These are phyloP conservation scores for Drosophila anomalata DNA, from an alignment of 2,888 invertebrate species.

Conservation along the genomic window DNA sequence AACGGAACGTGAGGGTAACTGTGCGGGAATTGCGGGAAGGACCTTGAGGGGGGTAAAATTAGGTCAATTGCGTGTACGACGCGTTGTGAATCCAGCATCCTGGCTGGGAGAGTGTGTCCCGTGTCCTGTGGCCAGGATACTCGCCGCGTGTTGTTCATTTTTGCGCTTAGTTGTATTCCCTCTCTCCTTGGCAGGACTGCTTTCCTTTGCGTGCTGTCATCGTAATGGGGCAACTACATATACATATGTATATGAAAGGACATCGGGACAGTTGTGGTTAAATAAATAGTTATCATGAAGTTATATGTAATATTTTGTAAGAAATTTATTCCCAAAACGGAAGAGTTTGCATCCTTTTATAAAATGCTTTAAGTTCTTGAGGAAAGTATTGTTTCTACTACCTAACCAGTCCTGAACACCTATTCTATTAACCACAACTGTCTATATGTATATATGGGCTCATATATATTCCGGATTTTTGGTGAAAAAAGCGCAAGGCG, in stretches of 20 bases:
- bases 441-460: constrained; percentile 2
- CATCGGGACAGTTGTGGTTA: constrained; percentile 2
- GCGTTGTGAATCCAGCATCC: constrained; percentile 50
- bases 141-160: constrained; percentile 43
- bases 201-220: constrained; percentile 28
- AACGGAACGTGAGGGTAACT: constrained; percentile 12
- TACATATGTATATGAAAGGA: constrained; percentile 7
- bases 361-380: no score
- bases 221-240: constrained; percentile 24
- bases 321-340: no score
- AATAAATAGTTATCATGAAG: not conserved
- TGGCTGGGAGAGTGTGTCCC: constrained; percentile 26
- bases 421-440: not conserved
- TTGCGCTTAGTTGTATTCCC: constrained; percentile 1
- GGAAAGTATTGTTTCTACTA: not conserved
- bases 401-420: not conserved
- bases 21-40: not conserved
- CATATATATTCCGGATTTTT: constrained; percentile 7
- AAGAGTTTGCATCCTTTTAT: no score
- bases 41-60: constrained; percentile 43
- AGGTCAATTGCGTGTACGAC: constrained; percentile 62
- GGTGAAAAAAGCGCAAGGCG: constrained; percentile 35
- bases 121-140: constrained; percentile 44
- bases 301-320: not conserved
- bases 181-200: not conserved